A percentile compares a stretch with the other conserved stretches of the same genome.
phyloP scores from a whole-genome alignment of 1,140 invertebrate genomes.

The Eumeta japonica region DNA sequence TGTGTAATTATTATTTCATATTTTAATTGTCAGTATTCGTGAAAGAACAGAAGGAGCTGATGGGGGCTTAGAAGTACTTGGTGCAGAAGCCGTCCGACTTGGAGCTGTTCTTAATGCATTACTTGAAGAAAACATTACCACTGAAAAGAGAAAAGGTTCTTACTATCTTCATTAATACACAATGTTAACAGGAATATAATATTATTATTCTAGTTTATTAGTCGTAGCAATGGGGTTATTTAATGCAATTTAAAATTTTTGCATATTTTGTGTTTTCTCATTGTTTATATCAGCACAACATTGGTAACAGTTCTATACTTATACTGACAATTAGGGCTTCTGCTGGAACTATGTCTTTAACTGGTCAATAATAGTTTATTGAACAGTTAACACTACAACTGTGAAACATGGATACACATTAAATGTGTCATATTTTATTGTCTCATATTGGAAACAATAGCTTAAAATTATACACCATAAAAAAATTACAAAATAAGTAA shows the following conservation, averaged over 20 bases:
- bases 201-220: too few relatives aligned
- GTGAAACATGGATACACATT: too few relatives aligned
- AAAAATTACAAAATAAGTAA: too few relatives aligned
- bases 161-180: background rate
- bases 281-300: too few relatives aligned
- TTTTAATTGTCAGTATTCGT: background rate
- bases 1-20: background rate
- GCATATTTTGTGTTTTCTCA: slow-evolving; percentile 2
- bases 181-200: background rate
- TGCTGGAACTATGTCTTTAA: too few relatives aligned
- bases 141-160: slow-evolving; percentile 44
- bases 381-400: too few relatives aligned
- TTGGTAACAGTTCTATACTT: background rate
- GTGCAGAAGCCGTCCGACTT: slow-evolving; percentile 70
- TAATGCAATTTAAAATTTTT: slow-evolving; percentile 1
- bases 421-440: too few relatives aligned
- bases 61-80: slow-evolving; percentile 66
- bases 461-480: too few relatives aligned
- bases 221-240: too few relatives aligned
- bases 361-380: too few relatives aligned
- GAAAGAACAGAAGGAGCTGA: slow-evolving; percentile 37
- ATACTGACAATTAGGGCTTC: too few relatives aligned
- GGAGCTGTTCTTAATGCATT: slow-evolving; percentile 66
- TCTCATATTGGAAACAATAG: too few relatives aligned
- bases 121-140: slow-evolving; percentile 35